Base-by-base conservation (phyloP, 2,797 vertebrate species). In the Enteromius afrohamiltoni region DNA sequence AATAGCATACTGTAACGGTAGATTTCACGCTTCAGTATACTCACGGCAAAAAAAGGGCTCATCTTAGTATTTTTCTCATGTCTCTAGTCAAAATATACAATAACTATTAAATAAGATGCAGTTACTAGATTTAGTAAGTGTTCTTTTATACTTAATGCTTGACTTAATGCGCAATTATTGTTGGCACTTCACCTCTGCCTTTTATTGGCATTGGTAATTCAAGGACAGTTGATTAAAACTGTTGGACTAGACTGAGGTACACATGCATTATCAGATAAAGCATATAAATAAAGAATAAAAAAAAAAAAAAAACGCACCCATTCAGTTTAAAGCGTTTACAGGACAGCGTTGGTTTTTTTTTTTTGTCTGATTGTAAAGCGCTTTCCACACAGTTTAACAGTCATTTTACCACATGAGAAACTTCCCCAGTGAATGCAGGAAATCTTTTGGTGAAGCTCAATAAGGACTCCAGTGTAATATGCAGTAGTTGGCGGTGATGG, bases 1-100 rank as follows among this genome's bases (percentile, higher is more conserved):
- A 82, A 91, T 87, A 88, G 91, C 89, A 89, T 86, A 88, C 89
- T 93, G 90, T 91, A 92, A 93, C 88, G 87, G 86, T 83, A 83
- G 86, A 91, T 92, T 93, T 93, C 88, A 94, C 37, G 91, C 92
- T 92, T 92, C 91, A 93, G 94, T 94, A 91, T 58, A 23, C 23
- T 23, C 21, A 58, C 21, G 10, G 53, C 53, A 10, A 4, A 55
- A 23, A 47, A 47, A 11, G 9, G 21, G 51, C 51, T 21, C 19
- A 7, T 51, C 49, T 53, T 21, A 53, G 19, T 53, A 21, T 53
- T 55, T 55, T n/a, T 55, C 1, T 55, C 19, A 21, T 53, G 7
- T 3, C 21, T n/a, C 53, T 55, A 58, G 53, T 58, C 53, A 58
- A 58, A 23, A 60, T 58, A 58, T 58, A 9, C 10, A 58, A n/a